These are phyloP conservation scores for Umimayanthus kanabou DNA, from an alignment of 92 coral and sea anemone species.

Conservation along the genomic window DNA sequence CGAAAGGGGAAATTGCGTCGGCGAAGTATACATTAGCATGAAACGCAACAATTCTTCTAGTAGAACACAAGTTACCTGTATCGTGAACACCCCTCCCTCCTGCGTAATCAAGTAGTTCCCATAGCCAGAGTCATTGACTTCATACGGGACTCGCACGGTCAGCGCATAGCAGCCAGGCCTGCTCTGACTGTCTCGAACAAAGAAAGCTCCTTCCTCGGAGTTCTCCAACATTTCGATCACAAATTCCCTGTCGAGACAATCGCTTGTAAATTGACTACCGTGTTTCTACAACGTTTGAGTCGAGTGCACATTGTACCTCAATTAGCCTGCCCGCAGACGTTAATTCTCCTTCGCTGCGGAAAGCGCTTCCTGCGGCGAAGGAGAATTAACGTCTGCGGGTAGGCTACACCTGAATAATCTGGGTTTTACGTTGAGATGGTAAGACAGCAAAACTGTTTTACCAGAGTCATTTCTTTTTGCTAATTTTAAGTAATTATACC, in stretches of 20 bases:
- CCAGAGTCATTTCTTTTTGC: too few relatives aligned
- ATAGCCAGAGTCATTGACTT: constrained; percentile 74
- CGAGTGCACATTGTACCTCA: background rate
- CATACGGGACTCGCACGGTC: constrained; percentile 82
- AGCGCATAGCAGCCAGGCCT: constrained; percentile 88
- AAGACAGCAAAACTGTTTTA: too few relatives aligned
- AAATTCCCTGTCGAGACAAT: constrained; percentile 67
- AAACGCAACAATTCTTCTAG: background rate
- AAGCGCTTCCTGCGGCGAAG: too few relatives aligned
- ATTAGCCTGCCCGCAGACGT: too few relatives aligned
- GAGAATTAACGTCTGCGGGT: too few relatives aligned
- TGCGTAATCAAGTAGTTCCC: constrained; percentile 85
- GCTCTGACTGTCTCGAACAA: constrained; percentile 98
- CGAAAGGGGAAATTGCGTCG: too few relatives aligned
- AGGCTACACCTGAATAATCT: background rate
- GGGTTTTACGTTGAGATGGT: background rate
- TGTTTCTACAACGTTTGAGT: background rate
- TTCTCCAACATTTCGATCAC: constrained; percentile 84
- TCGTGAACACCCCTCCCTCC: constrained; percentile 69
- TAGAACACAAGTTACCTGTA: constrained; percentile 64
- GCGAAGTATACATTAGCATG: too few relatives aligned
- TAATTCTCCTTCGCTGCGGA: too few relatives aligned
- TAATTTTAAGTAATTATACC: too few relatives aligned
- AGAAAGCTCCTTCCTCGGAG: constrained; percentile 92
- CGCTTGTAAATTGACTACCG: too few relatives aligned